A percentile compares a stretch with the other conserved stretches of the same genome.
Conservation (phyloP, 2,797 vertebrate species). For the Odontamblyopus lacepedii region DNA sequence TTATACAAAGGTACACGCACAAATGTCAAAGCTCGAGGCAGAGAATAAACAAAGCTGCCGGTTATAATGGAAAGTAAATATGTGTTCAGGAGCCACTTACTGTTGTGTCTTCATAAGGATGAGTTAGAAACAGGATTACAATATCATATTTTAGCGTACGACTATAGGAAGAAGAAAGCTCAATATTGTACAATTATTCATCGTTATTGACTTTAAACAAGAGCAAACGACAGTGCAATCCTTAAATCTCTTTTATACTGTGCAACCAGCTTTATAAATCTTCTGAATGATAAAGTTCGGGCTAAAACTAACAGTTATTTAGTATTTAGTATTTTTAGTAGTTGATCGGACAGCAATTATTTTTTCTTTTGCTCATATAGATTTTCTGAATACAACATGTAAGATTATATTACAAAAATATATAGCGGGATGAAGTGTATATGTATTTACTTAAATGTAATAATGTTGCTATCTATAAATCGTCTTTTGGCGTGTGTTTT, state of each 20-base stretch:
- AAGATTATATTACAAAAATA: no score
- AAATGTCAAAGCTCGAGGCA: slow-evolving; percentile 30
- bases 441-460: not conserved
- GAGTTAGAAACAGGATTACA: not conserved
- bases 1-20: slow-evolving; percentile 16
- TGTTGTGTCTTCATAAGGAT: not conserved
- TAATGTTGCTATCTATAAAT: not conserved
- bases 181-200: not conserved
- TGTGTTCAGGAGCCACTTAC: not conserved
- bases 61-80: slow-evolving; percentile 11
- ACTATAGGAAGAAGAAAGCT: not conserved
- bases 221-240: not conserved
- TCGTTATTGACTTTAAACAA: not conserved
- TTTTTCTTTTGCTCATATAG: no score
- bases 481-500: not conserved
- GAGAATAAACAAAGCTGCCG: slow-evolving; percentile 17
- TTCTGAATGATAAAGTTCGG: no score
- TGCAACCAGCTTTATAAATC: no score
- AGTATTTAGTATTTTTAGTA: no score
- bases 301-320: no score
- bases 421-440: no score
- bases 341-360: no score
- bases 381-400: no score
- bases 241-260: not conserved
- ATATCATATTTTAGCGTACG: not conserved